Evolutionary conservation across 2,888 invertebrate species (phyloP).

Genomic region (Agonopterix heracliana): DNA sequence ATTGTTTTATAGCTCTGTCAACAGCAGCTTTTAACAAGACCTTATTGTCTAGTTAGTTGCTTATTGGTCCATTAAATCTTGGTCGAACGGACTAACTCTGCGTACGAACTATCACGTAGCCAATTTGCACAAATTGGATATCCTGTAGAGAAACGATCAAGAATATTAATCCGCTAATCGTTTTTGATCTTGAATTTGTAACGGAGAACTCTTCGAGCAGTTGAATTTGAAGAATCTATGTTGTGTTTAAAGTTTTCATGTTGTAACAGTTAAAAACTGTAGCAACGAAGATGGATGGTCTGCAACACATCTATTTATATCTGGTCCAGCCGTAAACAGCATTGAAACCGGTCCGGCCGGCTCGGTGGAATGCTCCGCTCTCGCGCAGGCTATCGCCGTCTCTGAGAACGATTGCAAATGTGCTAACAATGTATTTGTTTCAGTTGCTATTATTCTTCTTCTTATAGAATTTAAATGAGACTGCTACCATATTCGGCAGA

Average conservation of each 20-base stretch:
- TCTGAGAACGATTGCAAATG: conserved; percentile 46
- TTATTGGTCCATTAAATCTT: conserved; percentile 35
- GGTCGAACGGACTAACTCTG: neutral
- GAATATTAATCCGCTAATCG: conserved; percentile 6
- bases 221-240: neutral
- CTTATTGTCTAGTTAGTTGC: conserved; percentile 41
- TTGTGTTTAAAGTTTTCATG: too few species aligned
- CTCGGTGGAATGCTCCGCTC: conserved; percentile 62
- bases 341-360: conserved; percentile 63
- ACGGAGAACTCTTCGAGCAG: neutral
- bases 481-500: too few species aligned
- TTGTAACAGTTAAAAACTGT: conserved; percentile 34
- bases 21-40: conserved; percentile 39
- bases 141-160: conserved; percentile 19
- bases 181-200: neutral
- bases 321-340: conserved; percentile 68
- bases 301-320: conserved; percentile 69
- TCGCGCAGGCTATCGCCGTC: conserved; percentile 42
- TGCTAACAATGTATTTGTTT: conserved; percentile 45
- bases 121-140: conserved; percentile 37
- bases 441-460: neutral
- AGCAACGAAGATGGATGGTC: conserved; percentile 62
- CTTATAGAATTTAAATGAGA: neutral
- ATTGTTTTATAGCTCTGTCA: conserved; percentile 42
- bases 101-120: conserved; percentile 27